Percentiles rank a stretch among this genome's conserved stretches.
Conservation (phyloP, 2,797 vertebrate species). For the Brachyrhaphis roseni region DNA sequence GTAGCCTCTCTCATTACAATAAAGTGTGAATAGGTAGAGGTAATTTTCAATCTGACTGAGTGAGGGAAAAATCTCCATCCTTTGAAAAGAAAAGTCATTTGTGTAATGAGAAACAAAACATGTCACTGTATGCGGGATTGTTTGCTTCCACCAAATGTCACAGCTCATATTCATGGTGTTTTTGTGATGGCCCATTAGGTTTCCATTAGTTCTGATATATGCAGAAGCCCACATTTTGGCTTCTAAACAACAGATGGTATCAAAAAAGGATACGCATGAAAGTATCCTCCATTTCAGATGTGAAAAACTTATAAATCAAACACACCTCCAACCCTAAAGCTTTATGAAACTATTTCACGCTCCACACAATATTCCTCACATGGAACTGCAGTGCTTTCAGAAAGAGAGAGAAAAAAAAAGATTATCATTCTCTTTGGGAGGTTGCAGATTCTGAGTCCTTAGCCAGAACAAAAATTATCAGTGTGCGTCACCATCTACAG, state of each 20-base stretch:
- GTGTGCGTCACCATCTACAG: not conserved
- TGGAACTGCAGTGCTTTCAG: slow-evolving; percentile 30
- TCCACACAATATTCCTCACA: slow-evolving; percentile 63
- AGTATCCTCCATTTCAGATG: slow-evolving; percentile 56
- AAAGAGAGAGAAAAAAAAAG: slow-evolving; percentile 16
- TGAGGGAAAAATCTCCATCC: slow-evolving; percentile 30
- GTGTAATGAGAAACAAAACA: slow-evolving; percentile 61
- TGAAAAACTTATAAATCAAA: slow-evolving; percentile 66
- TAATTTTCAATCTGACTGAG: slow-evolving; percentile 36
- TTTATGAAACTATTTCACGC: slow-evolving; percentile 74
- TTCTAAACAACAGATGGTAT: slow-evolving; percentile 70
- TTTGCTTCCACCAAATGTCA: slow-evolving; percentile 66
- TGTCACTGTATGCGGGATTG: slow-evolving; percentile 40
- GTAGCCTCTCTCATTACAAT: not conserved
- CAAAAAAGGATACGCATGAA: slow-evolving; percentile 49
- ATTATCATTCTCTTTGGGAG: slow-evolving; percentile 36
- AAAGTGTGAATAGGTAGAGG: slow-evolving; percentile 20
- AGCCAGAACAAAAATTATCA: slow-evolving; percentile 22
- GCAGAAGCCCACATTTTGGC: slow-evolving; percentile 59
- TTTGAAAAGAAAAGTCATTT: slow-evolving; percentile 49
- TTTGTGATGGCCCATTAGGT: slow-evolving; percentile 69
- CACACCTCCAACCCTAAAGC: slow-evolving; percentile 62
- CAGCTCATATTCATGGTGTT: slow-evolving; percentile 56
- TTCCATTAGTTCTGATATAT: slow-evolving; percentile 74
- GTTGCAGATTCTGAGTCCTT: slow-evolving; percentile 16